Conservation (phyloP, 2,113 vertebrate species). For the Otolemur garnettii region DNA sequence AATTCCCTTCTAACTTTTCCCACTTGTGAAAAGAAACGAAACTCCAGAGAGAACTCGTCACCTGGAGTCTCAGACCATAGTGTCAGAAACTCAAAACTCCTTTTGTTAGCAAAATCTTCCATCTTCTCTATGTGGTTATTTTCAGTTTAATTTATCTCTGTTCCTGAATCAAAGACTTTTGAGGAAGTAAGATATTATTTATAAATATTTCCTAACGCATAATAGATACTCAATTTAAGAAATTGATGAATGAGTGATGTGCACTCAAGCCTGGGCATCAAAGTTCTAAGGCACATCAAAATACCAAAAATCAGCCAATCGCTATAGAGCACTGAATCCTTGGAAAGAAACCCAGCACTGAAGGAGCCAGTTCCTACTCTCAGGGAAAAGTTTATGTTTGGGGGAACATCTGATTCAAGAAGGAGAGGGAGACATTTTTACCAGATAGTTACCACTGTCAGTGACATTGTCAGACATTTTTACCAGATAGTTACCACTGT, state of each 20-base stretch:
- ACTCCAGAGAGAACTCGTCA: background rate
- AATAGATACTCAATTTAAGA: background rate
- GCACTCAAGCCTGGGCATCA: background rate
- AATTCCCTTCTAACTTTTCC: slow-evolving; percentile 33
- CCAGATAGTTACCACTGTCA: background rate
- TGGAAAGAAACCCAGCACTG: background rate
- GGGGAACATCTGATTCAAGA: background rate
- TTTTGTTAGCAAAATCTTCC: background rate
- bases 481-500: background rate
- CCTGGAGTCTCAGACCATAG: background rate
- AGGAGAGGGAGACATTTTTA: background rate
- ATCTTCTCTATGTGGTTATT: background rate
- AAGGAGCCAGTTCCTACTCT: background rate
- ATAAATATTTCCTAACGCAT: background rate
- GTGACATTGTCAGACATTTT: background rate
- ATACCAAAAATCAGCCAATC: background rate
- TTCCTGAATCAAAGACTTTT: background rate
- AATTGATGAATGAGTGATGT: background rate
- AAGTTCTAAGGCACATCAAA: background rate
- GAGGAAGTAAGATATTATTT: background rate
- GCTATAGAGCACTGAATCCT: background rate
- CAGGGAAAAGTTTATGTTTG: background rate
- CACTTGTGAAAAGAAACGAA: slow-evolving; percentile 28
- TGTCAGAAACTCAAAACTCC: background rate
- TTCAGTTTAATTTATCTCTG: slow-evolving; percentile 46